Evolutionary conservation across 1,140 invertebrate genomes (phyloP), one percentile per base, ranked within the genome.

Genomic region (Idris sp.): DNA sequence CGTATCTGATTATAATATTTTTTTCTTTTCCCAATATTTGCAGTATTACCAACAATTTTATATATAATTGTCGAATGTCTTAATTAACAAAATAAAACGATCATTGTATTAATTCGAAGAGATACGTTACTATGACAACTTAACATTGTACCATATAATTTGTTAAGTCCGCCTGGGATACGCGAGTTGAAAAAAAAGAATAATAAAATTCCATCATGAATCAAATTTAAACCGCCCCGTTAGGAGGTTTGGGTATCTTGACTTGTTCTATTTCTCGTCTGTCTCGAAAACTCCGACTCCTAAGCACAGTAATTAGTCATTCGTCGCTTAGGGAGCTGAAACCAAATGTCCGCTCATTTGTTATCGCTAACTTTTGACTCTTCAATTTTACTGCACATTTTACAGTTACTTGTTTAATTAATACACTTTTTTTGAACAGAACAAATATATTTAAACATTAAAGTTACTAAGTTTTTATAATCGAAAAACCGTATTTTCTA

Each of bases 211-310:
- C 54, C 15, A 59, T 64, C 69, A 79, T 81, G 78, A 83, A 83
- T 84, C 81, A 84, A 82, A 82, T 82, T 83, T 83, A 83, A 84
- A 84, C 82, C 77, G 75, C 72, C 78, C 80, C 72, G 78, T 44
- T 69, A 74, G 79, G 78, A 81, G 78, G 80, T 83, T 62, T 18
- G 35, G 44, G 51, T 68, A 28, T 51, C 28, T 51, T 30, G 53
- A 4, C 4, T 53, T 64, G 67, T 75, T 74, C 61, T 53, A 54
- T 51, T 51, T 62, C 73, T 71, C 51, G 65, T 41, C 31, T 22
- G 33, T 22, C 16, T 19, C 13, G 56, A 58, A 67, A 46, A 76
- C 73, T 51, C n/a, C 48, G 68, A 65, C 33, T 14, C 78, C 78
- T 76, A 76, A 80, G 79, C 74, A 76, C 72, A 71, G 79, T 78